Percentiles rank a stretch among this genome's conserved stretches.
These are phyloP conservation scores for Holocentrus rufus DNA, from an alignment of 2,797 vertebrate species.

Conservation along the genomic window DNA sequence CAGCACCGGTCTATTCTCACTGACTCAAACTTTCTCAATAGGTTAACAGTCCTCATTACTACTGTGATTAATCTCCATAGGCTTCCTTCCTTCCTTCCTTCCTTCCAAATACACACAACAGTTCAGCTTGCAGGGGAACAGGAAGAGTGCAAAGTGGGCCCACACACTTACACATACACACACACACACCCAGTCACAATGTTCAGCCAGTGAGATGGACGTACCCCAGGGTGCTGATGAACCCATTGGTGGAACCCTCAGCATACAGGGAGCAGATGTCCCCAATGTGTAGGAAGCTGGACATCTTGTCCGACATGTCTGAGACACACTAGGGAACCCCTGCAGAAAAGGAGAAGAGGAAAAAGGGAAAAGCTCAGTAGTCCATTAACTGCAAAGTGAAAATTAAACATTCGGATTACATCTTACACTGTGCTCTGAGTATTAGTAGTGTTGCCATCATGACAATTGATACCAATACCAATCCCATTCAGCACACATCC, in stretches of 20 bases:
- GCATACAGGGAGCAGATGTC: constrained; percentile 99
- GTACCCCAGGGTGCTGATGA: constrained; percentile 91
- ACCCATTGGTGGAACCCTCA: constrained; percentile 96
- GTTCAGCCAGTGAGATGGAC: constrained; percentile 47
- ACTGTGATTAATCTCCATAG: constrained; percentile 6
- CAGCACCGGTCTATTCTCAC: not conserved
- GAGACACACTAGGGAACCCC: constrained; percentile 51
- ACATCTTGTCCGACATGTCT: constrained; percentile 98
- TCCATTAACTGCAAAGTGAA: not conserved
- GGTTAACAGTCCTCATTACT: not conserved
- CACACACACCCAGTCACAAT: constrained; percentile 1
- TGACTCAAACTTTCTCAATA: constrained; percentile 7
- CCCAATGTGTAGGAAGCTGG: constrained; percentile 98
- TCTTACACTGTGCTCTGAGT: not conserved
- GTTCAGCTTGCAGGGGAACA: constrained; percentile 13
- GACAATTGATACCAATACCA: not conserved
- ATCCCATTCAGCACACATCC: no score
- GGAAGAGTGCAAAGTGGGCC: constrained; percentile 21
- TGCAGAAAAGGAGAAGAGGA: constrained; percentile 24
- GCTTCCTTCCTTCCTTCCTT: not conserved
- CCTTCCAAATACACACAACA: constrained; percentile 9
- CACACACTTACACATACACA: constrained; percentile 19
- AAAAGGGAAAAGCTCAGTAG: not conserved
- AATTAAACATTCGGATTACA: constrained; percentile 1
- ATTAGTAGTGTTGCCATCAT: not conserved